These are phyloP conservation scores for Ennomos quercinarius DNA, from an alignment of 2,888 invertebrate species.

Conservation along the genomic window DNA sequence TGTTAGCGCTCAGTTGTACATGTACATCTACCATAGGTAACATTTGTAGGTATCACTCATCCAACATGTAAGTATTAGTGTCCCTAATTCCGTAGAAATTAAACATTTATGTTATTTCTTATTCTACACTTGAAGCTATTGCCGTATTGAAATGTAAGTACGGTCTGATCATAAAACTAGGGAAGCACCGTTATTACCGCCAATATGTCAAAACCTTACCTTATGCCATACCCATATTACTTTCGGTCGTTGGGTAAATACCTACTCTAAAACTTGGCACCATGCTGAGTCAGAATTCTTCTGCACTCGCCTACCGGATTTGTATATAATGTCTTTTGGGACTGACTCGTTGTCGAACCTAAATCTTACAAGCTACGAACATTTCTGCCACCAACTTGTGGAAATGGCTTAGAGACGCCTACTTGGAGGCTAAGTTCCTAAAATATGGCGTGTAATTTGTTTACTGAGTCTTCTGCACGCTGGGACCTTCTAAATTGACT, in stretches of 20 bases:
- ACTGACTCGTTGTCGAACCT: constrained; percentile 40
- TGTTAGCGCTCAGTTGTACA: too few species aligned
- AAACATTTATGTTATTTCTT: too few species aligned
- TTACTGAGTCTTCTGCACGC: constrained; percentile 12
- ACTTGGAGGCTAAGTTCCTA: constrained; percentile 17
- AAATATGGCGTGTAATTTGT: constrained; percentile 24
- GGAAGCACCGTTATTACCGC: constrained; percentile 27
- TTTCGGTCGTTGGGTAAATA: constrained; percentile 44
- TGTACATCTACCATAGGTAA: too few species aligned
- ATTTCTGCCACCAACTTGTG: constrained; percentile 33
- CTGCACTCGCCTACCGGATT: constrained; percentile 43
- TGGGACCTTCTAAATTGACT: not conserved
- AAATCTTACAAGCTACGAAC: constrained; percentile 45
- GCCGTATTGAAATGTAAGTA: too few species aligned
- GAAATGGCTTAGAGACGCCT: constrained; percentile 15
- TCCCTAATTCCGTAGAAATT: too few species aligned
- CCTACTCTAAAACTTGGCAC: constrained; percentile 42
- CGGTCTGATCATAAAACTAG: not conserved
- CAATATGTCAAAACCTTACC: constrained; percentile 44
- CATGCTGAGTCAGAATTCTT: constrained; percentile 43
- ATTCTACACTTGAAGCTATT: too few species aligned
- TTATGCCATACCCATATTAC: constrained; percentile 42
- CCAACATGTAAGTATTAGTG: too few species aligned
- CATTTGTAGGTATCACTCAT: too few species aligned
- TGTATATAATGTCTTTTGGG: constrained; percentile 46